Base-by-base conservation (phyloP, 2,888 invertebrate species). In the Corbicula japonica region DNA sequence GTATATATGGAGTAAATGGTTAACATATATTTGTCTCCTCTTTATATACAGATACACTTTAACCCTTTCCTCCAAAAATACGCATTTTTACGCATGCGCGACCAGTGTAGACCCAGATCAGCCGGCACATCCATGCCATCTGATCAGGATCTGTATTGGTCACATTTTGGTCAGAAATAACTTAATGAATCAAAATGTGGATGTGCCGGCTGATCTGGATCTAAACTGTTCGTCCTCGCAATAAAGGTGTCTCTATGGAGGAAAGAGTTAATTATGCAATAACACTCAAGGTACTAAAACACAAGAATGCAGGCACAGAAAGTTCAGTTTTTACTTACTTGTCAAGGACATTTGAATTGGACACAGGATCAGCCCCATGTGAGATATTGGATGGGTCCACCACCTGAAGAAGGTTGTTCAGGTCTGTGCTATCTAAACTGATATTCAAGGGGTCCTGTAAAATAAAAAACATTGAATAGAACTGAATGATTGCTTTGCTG, bases 391-490 rank as follows among this genome's bases (percentile, higher is more conserved):
- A 34, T 12, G 44, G 41, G 30, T 62, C 71, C 4, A 54, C 61
- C 15, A 48, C 52, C n/a, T 80, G 63, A 28, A 73, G 48, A 2
- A 80, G 77, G 56, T 60, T 56, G 10, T 62, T 72, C 6, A 82
- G 66, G 21, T 75, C 74, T 32, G 48, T 62, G n/a, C 65, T 71
- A 26, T 60, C 72, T 0, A 74, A 28, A 32, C 72, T 58, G 4
- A 35, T n/a, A 4, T 63, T 52, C 23, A 70, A 35, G 6, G 41
- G 26, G 35, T 72, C 71, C 71, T 72, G 54, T 15, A 61, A 35
- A 4, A 35, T 18, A 62, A 30, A 35, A 63, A 32, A 30, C 10
- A 3, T 12, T 46, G 32, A 30, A 48, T 46, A 21, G 10, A 10
- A 15, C 12, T 38, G 15, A 15, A 12, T 38, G 41, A 38, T 8